Evolutionary conservation across 2,113 vertebrate genomes (phyloP).

Genomic region (Toxostoma redivivum): DNA sequence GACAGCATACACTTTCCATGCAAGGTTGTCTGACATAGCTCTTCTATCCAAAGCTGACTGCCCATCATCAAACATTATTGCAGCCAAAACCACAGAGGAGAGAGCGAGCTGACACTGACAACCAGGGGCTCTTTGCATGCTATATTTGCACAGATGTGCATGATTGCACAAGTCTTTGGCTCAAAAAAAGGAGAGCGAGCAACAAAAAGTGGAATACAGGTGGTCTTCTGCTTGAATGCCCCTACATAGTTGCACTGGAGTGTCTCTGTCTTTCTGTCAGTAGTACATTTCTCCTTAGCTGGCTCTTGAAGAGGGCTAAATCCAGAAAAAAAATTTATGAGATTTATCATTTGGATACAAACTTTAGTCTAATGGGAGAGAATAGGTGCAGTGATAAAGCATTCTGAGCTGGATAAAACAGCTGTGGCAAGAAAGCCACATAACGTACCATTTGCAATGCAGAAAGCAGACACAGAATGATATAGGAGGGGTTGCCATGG

Average conservation of each 20-base stretch:
- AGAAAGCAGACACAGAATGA: slow-evolving; percentile 19
- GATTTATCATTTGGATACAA: not conserved
- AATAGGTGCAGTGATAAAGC: not conserved
- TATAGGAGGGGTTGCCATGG: not conserved
- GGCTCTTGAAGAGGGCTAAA: not conserved
- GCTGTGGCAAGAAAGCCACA: not conserved
- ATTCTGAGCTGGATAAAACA: not conserved
- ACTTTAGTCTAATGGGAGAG: not conserved
- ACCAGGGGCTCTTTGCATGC: not conserved
- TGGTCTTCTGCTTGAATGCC: not conserved
- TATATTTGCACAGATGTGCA: not conserved
- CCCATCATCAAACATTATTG: not conserved
- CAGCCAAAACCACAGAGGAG: slow-evolving; percentile 28
- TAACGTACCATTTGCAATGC: not conserved
- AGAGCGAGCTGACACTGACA: not conserved
- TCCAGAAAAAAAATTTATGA: not conserved
- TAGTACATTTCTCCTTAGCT: not conserved
- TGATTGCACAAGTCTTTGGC: not conserved
- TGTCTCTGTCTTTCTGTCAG: not conserved
- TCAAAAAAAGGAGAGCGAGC: not conserved
- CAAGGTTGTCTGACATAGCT: not conserved
- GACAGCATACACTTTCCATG: not conserved
- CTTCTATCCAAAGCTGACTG: not conserved
- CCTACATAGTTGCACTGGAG: not conserved
- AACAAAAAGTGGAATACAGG: not conserved